These are phyloP conservation scores for Lasioglossum malachurum DNA, from an alignment of 2,888 invertebrate genomes.

Conservation along the genomic window DNA sequence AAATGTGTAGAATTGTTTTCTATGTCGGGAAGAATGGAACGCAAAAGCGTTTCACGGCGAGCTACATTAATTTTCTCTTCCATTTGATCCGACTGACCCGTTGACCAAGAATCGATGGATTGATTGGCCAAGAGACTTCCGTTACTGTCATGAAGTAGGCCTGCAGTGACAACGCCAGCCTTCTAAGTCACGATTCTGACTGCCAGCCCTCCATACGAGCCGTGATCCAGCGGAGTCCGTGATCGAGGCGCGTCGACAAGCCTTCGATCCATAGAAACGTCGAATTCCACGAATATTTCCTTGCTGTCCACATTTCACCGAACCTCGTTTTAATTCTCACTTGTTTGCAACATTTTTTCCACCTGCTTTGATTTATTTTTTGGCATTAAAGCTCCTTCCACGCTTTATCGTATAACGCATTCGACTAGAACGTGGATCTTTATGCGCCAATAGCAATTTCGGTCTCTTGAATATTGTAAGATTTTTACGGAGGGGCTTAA, in stretches of 20 bases:
- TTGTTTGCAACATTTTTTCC: background rate
- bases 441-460: too few relatives aligned
- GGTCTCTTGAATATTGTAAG: too few relatives aligned
- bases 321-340: background rate
- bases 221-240: slow-evolving; percentile 42
- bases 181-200: slow-evolving; percentile 64
- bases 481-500: too few relatives aligned
- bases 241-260: slow-evolving; percentile 14
- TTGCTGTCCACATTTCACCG: background rate
- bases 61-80: slow-evolving; percentile 59
- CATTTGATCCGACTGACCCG: slow-evolving; percentile 67
- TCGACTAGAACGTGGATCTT: background rate
- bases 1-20: background rate
- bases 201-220: slow-evolving; percentile 47
- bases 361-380: background rate
- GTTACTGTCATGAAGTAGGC: slow-evolving; percentile 68
- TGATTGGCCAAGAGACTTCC: slow-evolving; percentile 72
- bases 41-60: slow-evolving; percentile 24
- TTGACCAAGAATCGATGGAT: slow-evolving; percentile 71
- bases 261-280: slow-evolving; percentile 4
- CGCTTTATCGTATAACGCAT: background rate
- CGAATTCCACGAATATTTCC: background rate
- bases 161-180: slow-evolving; percentile 64
- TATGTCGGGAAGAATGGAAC: background rate
- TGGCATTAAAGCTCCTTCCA: background rate